Conservation (phyloP, 1,140 invertebrate genomes). For the Formica selysi region DNA sequence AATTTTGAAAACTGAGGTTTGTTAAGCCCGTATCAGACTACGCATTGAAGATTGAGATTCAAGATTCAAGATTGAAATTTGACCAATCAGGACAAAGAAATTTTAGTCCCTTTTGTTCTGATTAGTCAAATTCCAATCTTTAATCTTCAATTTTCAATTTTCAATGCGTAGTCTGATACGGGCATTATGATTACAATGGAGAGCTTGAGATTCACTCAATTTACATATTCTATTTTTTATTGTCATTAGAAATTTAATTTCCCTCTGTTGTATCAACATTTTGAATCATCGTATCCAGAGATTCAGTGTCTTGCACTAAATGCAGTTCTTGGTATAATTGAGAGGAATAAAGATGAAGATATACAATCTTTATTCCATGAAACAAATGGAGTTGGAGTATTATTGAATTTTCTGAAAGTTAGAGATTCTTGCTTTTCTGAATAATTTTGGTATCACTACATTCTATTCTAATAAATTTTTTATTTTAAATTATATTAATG, state of each 20-base stretch:
- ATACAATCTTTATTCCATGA: conserved; percentile 79
- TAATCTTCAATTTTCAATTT: no score
- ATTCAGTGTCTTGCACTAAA: conserved; percentile 79
- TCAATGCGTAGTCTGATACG: no score
- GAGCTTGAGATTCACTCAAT: not conserved
- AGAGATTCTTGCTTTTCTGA: conserved; percentile 34
- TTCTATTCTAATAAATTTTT: not conserved
- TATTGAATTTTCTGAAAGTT: conserved; percentile 82
- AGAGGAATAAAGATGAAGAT: conserved; percentile 74
- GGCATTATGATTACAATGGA: not conserved
- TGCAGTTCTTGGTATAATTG: conserved; percentile 74
- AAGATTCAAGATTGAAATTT: no score
- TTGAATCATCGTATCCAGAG: conserved; percentile 76
- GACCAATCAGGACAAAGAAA: no score
- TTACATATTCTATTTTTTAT: not conserved
- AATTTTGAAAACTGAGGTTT: conserved; percentile 58
- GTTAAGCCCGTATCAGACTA: no score
- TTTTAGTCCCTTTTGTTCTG: no score
- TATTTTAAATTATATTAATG: conserved; percentile 8
- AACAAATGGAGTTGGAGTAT: conserved; percentile 73
- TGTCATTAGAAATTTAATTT: conserved; percentile 77
- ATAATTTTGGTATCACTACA: not conserved
- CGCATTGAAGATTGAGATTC: no score
- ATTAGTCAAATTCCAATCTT: no score
- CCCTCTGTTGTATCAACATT: conserved; percentile 75